phyloP scores from a whole-genome alignment of 2,888 invertebrate species.

The Dryomyza anilis region DNA sequence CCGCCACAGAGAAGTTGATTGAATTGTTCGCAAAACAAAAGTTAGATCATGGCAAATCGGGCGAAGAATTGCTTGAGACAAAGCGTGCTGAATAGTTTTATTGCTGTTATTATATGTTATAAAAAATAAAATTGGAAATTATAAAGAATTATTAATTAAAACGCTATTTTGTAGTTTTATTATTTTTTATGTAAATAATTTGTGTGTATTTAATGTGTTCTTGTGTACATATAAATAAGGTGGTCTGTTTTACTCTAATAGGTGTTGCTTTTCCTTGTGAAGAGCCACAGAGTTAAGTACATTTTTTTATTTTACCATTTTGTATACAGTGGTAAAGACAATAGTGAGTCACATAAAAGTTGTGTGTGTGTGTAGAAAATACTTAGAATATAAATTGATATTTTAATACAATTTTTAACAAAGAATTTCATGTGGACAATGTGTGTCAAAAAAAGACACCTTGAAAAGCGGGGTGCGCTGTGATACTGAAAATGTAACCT shows the following conservation, averaged over 20 bases:
- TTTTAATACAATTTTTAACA: not conserved
- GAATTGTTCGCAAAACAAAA: constrained; percentile 64
- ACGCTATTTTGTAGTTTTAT: not conserved
- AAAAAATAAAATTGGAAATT: not conserved
- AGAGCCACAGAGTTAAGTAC: constrained; percentile 10
- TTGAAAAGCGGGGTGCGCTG: not conserved
- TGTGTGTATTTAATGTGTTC: constrained; percentile 5
- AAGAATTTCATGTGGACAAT: not conserved
- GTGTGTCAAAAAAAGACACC: not conserved
- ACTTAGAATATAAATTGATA: not conserved
- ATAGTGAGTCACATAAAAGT: not conserved
- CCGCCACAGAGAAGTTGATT: constrained; percentile 74
- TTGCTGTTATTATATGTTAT: not conserved
- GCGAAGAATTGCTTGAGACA: constrained; percentile 36
- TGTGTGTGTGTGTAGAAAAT: not conserved
- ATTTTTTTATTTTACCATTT: not conserved
- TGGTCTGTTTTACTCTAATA: constrained; percentile 36
- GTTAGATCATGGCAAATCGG: constrained; percentile 27
- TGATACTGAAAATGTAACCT: too few species aligned
- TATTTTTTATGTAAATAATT: constrained; percentile 12
- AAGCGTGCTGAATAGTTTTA: constrained; percentile 46
- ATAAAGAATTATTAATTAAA: not conserved
- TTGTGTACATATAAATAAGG: constrained; percentile 12
- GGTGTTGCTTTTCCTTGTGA: constrained; percentile 33
- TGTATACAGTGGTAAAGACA: too few species aligned